Conservation (phyloP, 2,797 vertebrate species). For the Hozukius guyotensis region DNA sequence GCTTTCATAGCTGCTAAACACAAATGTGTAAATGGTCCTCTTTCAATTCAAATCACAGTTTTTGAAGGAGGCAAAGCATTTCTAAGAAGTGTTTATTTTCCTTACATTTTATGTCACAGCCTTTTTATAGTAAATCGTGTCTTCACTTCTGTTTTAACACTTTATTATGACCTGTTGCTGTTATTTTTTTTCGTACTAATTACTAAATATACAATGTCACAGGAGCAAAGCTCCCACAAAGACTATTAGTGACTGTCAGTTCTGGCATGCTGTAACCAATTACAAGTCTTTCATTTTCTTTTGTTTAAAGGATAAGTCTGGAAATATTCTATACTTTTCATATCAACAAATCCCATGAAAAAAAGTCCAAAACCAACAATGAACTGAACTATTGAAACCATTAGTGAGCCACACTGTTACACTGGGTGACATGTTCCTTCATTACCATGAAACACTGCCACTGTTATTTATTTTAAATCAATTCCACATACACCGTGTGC, state of each 20-base stretch:
- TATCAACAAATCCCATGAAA: background rate
- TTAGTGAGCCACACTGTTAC: too few species aligned
- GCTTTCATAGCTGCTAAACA: background rate
- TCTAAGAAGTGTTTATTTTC: background rate
- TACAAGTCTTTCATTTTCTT: background rate
- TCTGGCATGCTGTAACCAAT: background rate
- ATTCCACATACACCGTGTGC: background rate
- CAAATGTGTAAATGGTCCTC: background rate
- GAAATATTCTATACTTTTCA: background rate
- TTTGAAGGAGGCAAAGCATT: background rate
- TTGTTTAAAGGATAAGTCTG: background rate
- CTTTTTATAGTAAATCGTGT: background rate
- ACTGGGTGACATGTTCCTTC: background rate
- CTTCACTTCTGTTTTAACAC: background rate
- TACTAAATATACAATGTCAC: background rate
- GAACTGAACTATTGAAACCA: background rate
- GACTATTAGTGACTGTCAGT: background rate
- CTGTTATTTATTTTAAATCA: background rate
- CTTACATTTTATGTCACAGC: background rate
- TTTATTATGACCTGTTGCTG: background rate
- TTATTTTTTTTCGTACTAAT: background rate
- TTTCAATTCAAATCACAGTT: background rate
- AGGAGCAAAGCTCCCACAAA: background rate
- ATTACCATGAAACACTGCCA: background rate
- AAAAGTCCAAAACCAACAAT: background rate